Conservation (phyloP, 2,797 vertebrate species). For the Lepidocolaptes lacrymiger region DNA sequence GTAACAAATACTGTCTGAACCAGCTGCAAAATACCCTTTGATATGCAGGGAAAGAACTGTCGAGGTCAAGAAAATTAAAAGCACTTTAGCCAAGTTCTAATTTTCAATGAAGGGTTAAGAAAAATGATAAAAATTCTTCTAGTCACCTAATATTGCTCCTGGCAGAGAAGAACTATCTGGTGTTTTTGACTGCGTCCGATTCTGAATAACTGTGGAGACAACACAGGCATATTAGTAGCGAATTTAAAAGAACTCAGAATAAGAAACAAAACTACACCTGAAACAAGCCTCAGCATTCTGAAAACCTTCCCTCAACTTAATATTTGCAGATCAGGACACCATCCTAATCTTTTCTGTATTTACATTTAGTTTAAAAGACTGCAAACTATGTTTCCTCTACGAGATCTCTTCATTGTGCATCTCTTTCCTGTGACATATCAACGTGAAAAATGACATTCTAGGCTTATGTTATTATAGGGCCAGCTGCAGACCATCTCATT, state of each 20-base stretch:
- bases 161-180: constrained; percentile 71
- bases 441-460: not conserved
- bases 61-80: not conserved
- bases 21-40: not conserved
- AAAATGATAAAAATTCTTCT: not conserved
- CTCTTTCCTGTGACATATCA: not conserved
- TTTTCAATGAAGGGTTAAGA: not conserved
- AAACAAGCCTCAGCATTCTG: not conserved
- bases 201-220: constrained; percentile 80
- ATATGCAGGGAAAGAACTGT: not conserved
- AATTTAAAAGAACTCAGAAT: not conserved
- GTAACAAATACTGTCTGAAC: not conserved
- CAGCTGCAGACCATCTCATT: not conserved
- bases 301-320: not conserved
- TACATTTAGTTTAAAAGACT: not conserved
- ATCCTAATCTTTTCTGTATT: not conserved
- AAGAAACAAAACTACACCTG: not conserved
- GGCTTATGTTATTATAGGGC: not conserved
- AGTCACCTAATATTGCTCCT: constrained; percentile 79
- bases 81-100: not conserved
- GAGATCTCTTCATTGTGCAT: not conserved
- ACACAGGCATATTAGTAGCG: not conserved
- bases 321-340: not conserved
- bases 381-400: not conserved
- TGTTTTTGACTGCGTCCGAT: constrained; percentile 71